Evolutionary conservation across 2,888 invertebrate genomes (phyloP).

Genomic region (Atrina japonica): DNA sequence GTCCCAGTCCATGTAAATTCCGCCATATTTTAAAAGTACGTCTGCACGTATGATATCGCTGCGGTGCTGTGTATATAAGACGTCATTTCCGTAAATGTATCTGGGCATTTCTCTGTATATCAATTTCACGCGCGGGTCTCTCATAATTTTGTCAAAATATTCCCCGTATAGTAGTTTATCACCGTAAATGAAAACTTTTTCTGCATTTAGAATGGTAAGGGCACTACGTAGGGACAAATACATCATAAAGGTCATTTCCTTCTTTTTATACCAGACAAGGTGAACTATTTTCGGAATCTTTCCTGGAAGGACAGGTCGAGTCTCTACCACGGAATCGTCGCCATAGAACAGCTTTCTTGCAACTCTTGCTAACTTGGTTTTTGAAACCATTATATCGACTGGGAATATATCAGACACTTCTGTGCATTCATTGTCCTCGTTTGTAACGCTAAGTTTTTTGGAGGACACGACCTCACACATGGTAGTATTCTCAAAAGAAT

Average conservation of each 20-base stretch:
- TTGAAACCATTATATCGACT: conserved; percentile 61
- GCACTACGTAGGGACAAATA: conserved; percentile 74
- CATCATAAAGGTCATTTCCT: conserved; percentile 72
- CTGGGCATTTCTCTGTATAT: conserved; percentile 61
- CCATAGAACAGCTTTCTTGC: conserved; percentile 65
- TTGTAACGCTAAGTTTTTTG: not conserved
- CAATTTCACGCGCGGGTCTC: conserved; percentile 56
- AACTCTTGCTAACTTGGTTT: conserved; percentile 58
- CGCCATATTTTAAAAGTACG: conserved; percentile 76
- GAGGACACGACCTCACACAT: not conserved
- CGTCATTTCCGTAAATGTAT: conserved; percentile 59
- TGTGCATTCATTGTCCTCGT: conserved; percentile 4
- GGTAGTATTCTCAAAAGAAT: conserved; percentile 10
- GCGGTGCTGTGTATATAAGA: conserved; percentile 70
- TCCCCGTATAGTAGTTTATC: conserved; percentile 65
- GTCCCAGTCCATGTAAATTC: conserved; percentile 78
- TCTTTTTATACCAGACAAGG: conserved; percentile 74
- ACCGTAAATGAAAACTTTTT: conserved; percentile 74
- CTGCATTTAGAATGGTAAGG: conserved; percentile 69
- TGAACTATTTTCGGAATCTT: conserved; percentile 76
- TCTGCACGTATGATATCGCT: conserved; percentile 77
- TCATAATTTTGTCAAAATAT: conserved; percentile 67
- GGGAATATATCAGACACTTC: conserved; percentile 52
- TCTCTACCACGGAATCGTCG: conserved; percentile 45
- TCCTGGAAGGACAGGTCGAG: conserved; percentile 44